A percentile compares a stretch with the other conserved stretches of the same genome.
Conservation (phyloP, 2,797 vertebrate species). For the Myiotriccus ornatus region DNA sequence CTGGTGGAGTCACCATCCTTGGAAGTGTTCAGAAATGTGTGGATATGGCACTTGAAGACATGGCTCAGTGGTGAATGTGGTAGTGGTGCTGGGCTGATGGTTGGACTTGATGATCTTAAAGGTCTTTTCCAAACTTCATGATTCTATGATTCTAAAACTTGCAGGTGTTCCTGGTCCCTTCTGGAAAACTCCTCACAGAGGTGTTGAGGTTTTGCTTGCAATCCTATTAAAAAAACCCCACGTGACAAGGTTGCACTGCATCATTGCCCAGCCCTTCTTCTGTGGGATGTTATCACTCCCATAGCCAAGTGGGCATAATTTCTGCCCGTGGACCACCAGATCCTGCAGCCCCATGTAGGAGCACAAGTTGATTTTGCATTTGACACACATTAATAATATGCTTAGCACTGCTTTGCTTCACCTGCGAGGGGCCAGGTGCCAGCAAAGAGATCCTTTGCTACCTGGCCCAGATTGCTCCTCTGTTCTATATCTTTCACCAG, state of each 20-base stretch:
- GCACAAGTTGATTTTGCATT: neutral
- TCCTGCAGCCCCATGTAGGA: neutral
- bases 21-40: fast-evolving
- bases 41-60: neutral
- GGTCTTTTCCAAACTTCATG: neutral
- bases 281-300: neutral
- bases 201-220: neutral
- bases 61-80: neutral
- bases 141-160: neutral
- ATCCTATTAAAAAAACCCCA: neutral
- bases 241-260: fast-evolving
- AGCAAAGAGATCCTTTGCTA: neutral
- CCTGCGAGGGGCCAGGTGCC: fast-evolving
- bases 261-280: neutral
- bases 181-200: neutral
- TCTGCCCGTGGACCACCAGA: neutral
- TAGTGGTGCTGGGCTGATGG: neutral
- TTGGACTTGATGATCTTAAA: neutral
- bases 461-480: neutral
- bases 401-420: neutral
- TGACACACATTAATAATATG: neutral
- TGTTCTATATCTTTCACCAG: neutral
- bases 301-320: neutral
- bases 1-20: neutral
- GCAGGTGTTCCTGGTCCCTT: neutral